These are phyloP conservation scores for Arizona elegans DNA, from an alignment of 2,113 vertebrate species.

Conservation along the genomic window DNA sequence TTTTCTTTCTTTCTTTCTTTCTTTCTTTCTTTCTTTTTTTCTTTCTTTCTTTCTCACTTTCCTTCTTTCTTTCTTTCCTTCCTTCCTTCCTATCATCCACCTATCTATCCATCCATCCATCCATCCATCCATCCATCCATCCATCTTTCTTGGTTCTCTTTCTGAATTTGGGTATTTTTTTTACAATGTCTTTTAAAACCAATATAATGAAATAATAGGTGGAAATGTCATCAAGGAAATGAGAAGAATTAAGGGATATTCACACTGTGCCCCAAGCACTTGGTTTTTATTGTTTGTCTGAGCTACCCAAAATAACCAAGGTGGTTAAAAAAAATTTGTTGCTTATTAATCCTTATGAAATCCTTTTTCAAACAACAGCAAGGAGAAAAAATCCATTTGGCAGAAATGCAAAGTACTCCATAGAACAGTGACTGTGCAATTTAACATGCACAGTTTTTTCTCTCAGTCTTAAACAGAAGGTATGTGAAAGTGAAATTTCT, in stretches of 20 bases:
- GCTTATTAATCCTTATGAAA: background rate
- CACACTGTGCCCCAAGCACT: background rate
- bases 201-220: conserved; percentile 16
- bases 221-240: background rate
- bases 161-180: background rate
- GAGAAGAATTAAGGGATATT: conserved; percentile 11
- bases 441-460: background rate
- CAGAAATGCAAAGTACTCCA: background rate
- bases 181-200: background rate
- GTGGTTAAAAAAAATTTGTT: background rate
- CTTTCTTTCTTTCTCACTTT: too few relatives aligned
- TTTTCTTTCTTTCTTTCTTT: accelerated
- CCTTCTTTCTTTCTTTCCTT: too few relatives aligned
- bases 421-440: background rate
- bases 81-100: too few relatives aligned
- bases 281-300: conserved; percentile 10
- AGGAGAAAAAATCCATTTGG: conserved; percentile 9
- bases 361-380: conserved; percentile 2
- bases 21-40: too few relatives aligned
- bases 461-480: background rate
- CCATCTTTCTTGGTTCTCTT: too few relatives aligned
- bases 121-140: too few relatives aligned
- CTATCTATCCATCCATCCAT: too few relatives aligned
- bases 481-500: too few relatives aligned
- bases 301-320: conserved; percentile 22